Evolutionary conservation across 2,888 invertebrate species (phyloP), one percentile per base, ranked within the genome.

Genomic region (Cantharis rufa): DNA sequence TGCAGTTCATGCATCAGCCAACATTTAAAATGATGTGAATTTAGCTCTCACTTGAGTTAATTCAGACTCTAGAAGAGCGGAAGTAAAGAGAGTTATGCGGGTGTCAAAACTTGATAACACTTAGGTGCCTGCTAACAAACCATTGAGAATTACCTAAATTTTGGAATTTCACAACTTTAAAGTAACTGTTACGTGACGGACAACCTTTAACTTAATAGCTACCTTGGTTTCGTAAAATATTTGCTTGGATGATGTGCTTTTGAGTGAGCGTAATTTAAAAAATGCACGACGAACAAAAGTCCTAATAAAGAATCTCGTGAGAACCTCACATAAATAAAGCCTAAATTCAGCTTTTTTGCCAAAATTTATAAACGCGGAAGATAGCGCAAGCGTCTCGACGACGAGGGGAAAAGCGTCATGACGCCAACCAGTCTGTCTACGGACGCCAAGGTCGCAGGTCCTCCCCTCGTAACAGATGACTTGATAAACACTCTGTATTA

Each of bases 341-440:
- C 71, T 71, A 69, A 66, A 66, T 71, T 63, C 71, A 48, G 24
- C 18, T 72, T 70, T 77, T 77, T 77, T 75, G 71, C 64, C 62
- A 77, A 73, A 76, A 69, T 72, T 32, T 24, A 62, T 62, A 48
- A 68, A 71, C 11, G 64, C 13, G 16, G 68, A 72, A 80, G 79
- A 84, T 81, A 83, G 86, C 87, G 87, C 86, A 84, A 84, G 86
- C 86, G 85, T 86, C 82, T 81, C 82, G 81, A 79, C 81, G 83
- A 78, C 83, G 82, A 79, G 80, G 81, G 80, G 81, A 81, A 81
- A 82, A 84, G 82, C 84, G 85, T 84, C 84, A 83, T 85, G 86
- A 86, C 87, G 86, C 86, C 87, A 83, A 84, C 85, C 86, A 87
- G 87, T 87, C 87, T 87, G 86, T 85, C 86, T 85, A 81, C 86